Base-by-base conservation (phyloP, 64 coral and sea anemone genomes). In the Acropora yongei region DNA sequence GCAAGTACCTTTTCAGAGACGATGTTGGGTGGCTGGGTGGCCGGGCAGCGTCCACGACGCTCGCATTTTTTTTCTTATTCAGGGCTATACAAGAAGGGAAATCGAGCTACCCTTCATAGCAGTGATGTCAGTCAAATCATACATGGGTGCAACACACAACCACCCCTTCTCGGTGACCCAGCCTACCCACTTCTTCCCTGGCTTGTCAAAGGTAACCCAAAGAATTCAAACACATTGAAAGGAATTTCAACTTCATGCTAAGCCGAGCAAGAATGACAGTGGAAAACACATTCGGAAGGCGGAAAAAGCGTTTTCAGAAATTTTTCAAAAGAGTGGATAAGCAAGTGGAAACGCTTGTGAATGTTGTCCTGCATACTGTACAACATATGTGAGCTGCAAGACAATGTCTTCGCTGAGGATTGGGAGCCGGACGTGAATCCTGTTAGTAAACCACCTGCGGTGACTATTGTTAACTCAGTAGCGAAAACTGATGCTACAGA, bases 221-320 rank as follows among this genome's bases (percentile, higher is more conserved):
- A 61, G 58, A 61, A 61, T 61, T 8, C 58, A 61, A 61, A 61
- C 72, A 88, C n/a, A 41, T 57, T 14, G 48, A 88, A 41, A 88
- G 86, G n/a, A 49, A 55, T 58, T 88, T 88, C 73, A 77, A 88
- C 49, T 88, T 44, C 73, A 69, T 40, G 43, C 41, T 88, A 14
- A 88, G 86, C 75, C 71, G 20, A 58, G 86, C 86, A 76, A 49
- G 77, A 19, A 84, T 87, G 68, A 76, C 85, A 75, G 85, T 87
- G 49, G 85, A 87, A 55, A 76, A 75, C 76, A 89, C 51, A 19
- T 89, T 89, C 57, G 87, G 74, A 78, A 89, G 87, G 53, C 78
- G 74, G 87, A 89, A 89, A 76, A 55, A 51, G 8, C 53, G 74
- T 63, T 89, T 89, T 45, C 48, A 47, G 44, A 78, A 46, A 78